Base-by-base conservation (phyloP, 2,113 vertebrate species). In the Tiliqua scincoides region DNA sequence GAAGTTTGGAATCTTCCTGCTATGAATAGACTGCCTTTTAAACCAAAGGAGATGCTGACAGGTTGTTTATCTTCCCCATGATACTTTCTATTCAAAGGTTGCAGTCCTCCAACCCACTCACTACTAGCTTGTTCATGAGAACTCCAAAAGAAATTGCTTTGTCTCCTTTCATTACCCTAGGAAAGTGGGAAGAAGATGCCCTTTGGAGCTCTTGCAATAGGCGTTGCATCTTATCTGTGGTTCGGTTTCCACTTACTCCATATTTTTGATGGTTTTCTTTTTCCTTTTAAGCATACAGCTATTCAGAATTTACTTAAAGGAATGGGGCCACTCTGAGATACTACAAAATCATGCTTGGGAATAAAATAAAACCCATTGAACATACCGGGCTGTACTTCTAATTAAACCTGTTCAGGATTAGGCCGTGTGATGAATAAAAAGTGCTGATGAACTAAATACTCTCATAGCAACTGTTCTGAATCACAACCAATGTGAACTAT, bases 21-120 rank as follows among this genome's bases (percentile, higher is more conserved):
- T 32, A 5, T n/a, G 57, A 32, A 84, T 74, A 74, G 63, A 74
- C 57, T 40, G 62, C 61, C 63, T 30, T 81, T 65, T 35, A 54
- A 72, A 1, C 0, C 35, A 88, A 27, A 15, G 52, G 85, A 23
- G 71, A 37, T 48, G 15, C 35, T 90, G 87, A 54, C 63, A 75
- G 32, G 23, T 67, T 79, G 61, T 79, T 91, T 48, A 73, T 0
- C 52, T 84, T 6, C n/a, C 15, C 81, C 79, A 23, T 40, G 32
- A 87, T 87, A 82, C 27, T 71, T 86, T 90, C 85, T 89, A 9
- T 48, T 85, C 54, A 57, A 74, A 27, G 71, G 71, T 57, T 74
- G 48, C 27, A 74, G 18, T 61, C 68, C 20, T 83, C 37, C 27
- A 62, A 40, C 70, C 70, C 82, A 74, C 27, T 48, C 71, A n/a